These are phyloP conservation scores for Asteroscopus sphinx DNA, from an alignment of 2,888 invertebrate species.

Conservation along the genomic window DNA sequence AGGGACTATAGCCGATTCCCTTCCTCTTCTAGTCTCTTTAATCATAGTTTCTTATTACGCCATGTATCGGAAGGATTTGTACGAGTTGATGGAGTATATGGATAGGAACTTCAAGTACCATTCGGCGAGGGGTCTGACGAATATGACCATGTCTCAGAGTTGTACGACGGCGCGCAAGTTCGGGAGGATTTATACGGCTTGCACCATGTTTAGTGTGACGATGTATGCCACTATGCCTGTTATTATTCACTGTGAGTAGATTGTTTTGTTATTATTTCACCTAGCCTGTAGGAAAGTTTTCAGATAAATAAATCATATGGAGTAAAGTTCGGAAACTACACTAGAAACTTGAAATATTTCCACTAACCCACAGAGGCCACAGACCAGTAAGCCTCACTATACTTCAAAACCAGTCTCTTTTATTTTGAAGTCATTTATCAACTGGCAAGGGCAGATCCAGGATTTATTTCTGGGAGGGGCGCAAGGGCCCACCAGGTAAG, in stretches of 20 bases:
- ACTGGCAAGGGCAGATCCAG: too few relatives aligned
- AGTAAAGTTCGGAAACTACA: too few relatives aligned
- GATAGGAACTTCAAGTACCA: conserved; percentile 75
- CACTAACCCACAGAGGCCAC: too few relatives aligned
- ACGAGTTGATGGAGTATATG: conserved; percentile 73
- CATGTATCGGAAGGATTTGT: conserved; percentile 69
- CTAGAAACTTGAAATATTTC: too few relatives aligned
- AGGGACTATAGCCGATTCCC: conserved; percentile 75
- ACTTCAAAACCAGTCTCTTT: too few relatives aligned
- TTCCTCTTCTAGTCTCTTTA: conserved; percentile 74
- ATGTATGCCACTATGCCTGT: conserved; percentile 77
- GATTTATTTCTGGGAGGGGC: too few relatives aligned
- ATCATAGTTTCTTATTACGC: conserved; percentile 77
- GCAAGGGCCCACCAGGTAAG: too few relatives aligned
- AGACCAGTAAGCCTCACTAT: too few relatives aligned
- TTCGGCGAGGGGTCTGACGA: conserved; percentile 80
- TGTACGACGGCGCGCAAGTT: conserved; percentile 75
- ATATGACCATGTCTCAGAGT: conserved; percentile 80
- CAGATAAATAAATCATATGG: too few relatives aligned
- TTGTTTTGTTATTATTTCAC: not conserved
- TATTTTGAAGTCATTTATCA: too few relatives aligned
- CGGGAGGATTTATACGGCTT: conserved; percentile 77
- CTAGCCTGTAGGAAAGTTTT: too few relatives aligned
- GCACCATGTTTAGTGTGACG: conserved; percentile 78
- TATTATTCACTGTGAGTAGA: conserved; percentile 76